These are phyloP conservation scores for Promerops cafer DNA, from an alignment of 2,113 vertebrate genomes.

Conservation along the genomic window DNA sequence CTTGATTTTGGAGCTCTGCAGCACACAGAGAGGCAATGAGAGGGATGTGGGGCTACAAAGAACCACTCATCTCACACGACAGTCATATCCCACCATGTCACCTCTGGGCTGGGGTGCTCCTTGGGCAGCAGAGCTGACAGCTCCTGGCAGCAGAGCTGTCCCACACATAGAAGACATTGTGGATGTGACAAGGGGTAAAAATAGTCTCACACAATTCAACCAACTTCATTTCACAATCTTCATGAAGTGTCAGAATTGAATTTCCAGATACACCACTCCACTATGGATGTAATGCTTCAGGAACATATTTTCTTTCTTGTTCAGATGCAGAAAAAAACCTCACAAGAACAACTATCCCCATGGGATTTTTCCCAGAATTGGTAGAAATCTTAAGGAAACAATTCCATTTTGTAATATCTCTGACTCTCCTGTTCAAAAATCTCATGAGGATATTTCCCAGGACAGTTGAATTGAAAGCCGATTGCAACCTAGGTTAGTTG, in stretches of 20 bases:
- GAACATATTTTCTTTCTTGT: not conserved
- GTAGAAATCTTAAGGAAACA: not conserved
- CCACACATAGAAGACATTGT: not conserved
- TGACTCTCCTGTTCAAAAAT: not conserved
- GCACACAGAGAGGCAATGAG: accelerated
- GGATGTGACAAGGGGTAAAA: not conserved
- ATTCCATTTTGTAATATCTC: not conserved
- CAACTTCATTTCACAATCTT: not conserved
- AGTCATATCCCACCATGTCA: accelerated
- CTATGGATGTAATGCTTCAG: not conserved
- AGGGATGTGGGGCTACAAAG: not conserved
- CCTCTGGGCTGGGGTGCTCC: not conserved
- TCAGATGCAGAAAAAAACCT: not conserved
- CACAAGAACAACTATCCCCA: not conserved
- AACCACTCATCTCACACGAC: accelerated
- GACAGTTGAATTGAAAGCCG: not conserved
- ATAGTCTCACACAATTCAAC: not conserved
- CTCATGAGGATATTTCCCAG: not conserved
- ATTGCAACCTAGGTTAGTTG: not conserved
- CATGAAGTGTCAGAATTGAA: not conserved
- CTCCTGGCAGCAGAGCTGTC: not conserved
- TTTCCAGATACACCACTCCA: not conserved
- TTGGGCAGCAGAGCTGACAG: not conserved
- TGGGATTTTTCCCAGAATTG: not conserved
- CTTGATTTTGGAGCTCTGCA: not conserved